Evolutionary conservation across 1,140 invertebrate species (phyloP).

Genomic region (Saxidomus purpurata): DNA sequence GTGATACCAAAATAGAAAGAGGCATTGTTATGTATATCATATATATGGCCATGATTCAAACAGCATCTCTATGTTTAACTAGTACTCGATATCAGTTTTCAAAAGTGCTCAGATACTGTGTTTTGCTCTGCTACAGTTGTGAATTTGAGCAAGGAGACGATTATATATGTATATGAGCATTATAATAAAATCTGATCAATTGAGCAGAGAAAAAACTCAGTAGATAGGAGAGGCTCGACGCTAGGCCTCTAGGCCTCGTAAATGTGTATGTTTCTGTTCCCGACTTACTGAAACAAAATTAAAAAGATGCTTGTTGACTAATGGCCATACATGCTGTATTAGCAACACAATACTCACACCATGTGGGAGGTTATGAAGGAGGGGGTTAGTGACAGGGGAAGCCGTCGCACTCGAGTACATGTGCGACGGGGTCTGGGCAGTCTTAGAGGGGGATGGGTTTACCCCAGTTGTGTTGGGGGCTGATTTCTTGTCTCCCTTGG

Average conservation of each 20-base stretch:
- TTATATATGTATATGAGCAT: no score
- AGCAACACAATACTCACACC: slow-evolving; percentile 76
- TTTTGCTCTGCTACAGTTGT: no score
- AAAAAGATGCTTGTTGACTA: background rate
- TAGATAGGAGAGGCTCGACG: no score
- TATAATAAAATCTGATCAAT: no score
- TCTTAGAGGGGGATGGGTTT: slow-evolving; percentile 79
- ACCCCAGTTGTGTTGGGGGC: slow-evolving; percentile 77
- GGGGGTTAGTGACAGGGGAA: slow-evolving; percentile 72
- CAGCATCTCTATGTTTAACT: background rate
- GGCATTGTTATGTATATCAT: background rate
- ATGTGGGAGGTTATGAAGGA: slow-evolving; percentile 56
- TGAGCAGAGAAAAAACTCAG: no score
- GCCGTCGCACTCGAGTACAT: slow-evolving; percentile 52
- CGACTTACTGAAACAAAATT: background rate
- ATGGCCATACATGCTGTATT: background rate
- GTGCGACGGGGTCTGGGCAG: slow-evolving; percentile 74
- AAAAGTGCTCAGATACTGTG: no score
- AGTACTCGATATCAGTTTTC: no score
- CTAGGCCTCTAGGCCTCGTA: no score
- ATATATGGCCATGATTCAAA: background rate
- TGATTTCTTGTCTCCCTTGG: slow-evolving; percentile 80
- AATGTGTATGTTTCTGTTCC: no score
- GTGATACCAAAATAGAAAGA: no score
- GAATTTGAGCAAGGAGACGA: no score